These are phyloP conservation scores for Streblospio benedicti DNA, from an alignment of 1,140 invertebrate genomes.

Conservation along the genomic window DNA sequence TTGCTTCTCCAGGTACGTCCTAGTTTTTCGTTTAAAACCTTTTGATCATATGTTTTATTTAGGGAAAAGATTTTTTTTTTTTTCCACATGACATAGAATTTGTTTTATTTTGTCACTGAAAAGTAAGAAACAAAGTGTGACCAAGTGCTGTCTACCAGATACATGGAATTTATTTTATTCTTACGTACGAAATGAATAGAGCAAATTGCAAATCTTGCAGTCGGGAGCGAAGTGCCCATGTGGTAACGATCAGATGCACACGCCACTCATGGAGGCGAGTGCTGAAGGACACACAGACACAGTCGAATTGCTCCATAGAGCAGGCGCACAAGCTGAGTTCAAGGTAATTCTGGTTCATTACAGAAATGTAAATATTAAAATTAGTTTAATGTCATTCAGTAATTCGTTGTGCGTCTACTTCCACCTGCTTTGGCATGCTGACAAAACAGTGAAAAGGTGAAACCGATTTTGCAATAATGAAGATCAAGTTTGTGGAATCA, in stretches of 20 bases:
- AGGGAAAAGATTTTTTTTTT: no score
- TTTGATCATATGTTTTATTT: no score
- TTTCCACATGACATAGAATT: not conserved
- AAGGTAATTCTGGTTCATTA: constrained; percentile 52
- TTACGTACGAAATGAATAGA: no score
- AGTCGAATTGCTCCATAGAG: constrained; percentile 62
- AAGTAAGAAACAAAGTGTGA: no score
- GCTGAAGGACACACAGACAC: constrained; percentile 54
- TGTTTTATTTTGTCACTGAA: constrained; percentile 4
- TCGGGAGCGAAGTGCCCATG: constrained; percentile 63
- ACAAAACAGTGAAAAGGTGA: not conserved
- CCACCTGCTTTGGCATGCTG: not conserved
- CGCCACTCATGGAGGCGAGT: constrained; percentile 73
- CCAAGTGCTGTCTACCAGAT: no score
- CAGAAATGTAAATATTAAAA: not conserved
- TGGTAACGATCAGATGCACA: constrained; percentile 64
- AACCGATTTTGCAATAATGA: no score
- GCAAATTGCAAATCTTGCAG: no score
- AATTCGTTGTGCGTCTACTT: not conserved
- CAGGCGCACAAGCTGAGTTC: constrained; percentile 62
- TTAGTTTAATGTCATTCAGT: not conserved
- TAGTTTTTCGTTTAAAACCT: no score
- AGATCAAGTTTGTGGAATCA: no score
- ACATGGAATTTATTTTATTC: no score
- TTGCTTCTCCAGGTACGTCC: constrained; percentile 56